Base-by-base conservation (phyloP, 2,888 invertebrate genomes). In the Physocephala rufipes region DNA sequence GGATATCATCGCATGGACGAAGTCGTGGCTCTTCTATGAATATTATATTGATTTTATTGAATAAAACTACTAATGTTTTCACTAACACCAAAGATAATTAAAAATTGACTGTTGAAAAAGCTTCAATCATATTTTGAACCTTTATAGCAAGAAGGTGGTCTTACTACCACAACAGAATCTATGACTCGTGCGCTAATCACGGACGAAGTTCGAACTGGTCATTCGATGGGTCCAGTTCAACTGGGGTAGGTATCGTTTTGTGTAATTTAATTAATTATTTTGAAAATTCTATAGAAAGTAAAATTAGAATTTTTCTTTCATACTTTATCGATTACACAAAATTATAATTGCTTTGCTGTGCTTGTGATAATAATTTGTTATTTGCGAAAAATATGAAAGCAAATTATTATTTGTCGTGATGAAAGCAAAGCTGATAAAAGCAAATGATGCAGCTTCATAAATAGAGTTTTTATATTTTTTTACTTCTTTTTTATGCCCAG, bases 121-220 rank as follows among this genome's bases (percentile, higher is more conserved):
- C 30, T 43, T 24, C 2, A 67, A 67, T 55, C 28, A n/a, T 51
- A 58, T 59, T 15, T 70, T 74, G 75, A 86, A 84, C 86, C 79
- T 80, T 77, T 87, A 74, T 82, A 83, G 83, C 81, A 83, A 79
- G 82, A 82, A 76, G 81, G 83, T 81, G 95, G 94, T 89, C 91
- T 93, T 88, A 93, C 91, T 90, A 92, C 94, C 89, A 95, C 85
- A 73, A 86, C 94, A 88, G 95, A 95, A 89, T 95, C 95, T 89
- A 95, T 95, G 95, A 95, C 95, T 88, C 92, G 95, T 88, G 95
- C 95, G 88, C 92, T 95, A 89, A 95, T 95, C 88, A 93, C 93
- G 88, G 95, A 95, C 89, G 95, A 95, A 90, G 92, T 93, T 88
- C 92, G 93, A 89, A 91, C 92, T 89, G 86, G 86, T 78, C 92